Evolutionary conservation across 1,140 invertebrate species (phyloP), one percentile per base, ranked within the genome.

Genomic region (Drosophila varians): DNA sequence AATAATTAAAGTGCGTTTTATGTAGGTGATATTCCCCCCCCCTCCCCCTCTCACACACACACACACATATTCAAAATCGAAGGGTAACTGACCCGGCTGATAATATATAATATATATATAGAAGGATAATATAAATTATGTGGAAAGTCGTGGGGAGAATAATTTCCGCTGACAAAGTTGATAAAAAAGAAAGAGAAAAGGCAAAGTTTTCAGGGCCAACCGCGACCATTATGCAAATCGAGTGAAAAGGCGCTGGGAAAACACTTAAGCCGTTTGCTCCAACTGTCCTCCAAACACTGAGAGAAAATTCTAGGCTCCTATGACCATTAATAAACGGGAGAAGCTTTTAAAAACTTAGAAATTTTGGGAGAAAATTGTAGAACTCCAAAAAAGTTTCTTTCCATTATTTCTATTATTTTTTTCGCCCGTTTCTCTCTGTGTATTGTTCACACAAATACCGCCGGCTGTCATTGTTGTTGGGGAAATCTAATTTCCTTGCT

Each of bases 1-100:
- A 84, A 83, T 79, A 75, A 83, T 78, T 78, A 83, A 84, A 78
- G 56, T 55, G 54, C 48, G 34, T 49, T 71, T 62, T 31, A 42
- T 43, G 62, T 18, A 12, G 61, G 61, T 34, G 43, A 51, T 12
- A 56, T 18, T 47, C 8, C n/a, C 45, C 28, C 9, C 5, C 16
- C 36, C 12, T 12, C 12, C 11, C 4, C 11, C 36, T 16, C 36
- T 16, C 12, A 12, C 18, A 53, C 48, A 25, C 26, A 28, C 18
- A 48, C 31, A 36, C 26, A 40, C 18, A 48, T 21, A 36, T 6
- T 4, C 0, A 18, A 38, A 11, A 66, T 65, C 65, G 60, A 65
- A 52, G 26, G 23, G 25, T 16, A 28, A 53, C 46, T 66, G 62
- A 64, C 60, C 62, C 42, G 14, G 6, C 36, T 14, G n/a, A 42